Evolutionary conservation across 92 coral and sea anemone species (phyloP).

Genomic region (Zoanthus solanderi): DNA sequence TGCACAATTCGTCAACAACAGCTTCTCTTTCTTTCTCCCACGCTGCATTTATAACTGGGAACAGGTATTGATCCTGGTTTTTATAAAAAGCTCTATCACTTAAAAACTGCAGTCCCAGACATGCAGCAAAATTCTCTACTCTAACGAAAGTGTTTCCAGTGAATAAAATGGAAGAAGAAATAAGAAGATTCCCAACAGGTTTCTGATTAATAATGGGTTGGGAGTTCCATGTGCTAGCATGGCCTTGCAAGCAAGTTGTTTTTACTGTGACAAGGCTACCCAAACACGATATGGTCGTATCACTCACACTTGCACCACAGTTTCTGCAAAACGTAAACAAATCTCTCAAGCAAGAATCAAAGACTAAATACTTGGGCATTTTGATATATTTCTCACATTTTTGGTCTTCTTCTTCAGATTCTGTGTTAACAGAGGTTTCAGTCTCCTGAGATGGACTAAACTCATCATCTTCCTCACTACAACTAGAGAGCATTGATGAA

Average conservation of each 20-base stretch:
- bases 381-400: not conserved
- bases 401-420: slow-evolving; percentile 1
- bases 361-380: slow-evolving; percentile 18
- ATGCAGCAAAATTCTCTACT: slow-evolving; percentile 38
- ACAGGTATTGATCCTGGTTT: slow-evolving; percentile 45
- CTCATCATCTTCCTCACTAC: slow-evolving; percentile 13
- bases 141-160: not conserved
- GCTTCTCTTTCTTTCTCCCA: slow-evolving; percentile 32
- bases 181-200: slow-evolving; percentile 27
- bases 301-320: slow-evolving; percentile 23
- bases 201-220: slow-evolving; percentile 18
- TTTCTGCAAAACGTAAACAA: slow-evolving; percentile 11
- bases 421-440: not conserved
- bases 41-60: slow-evolving; percentile 21
- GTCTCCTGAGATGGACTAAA: slow-evolving; percentile 19
- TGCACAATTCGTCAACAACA: not conserved
- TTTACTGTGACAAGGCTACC: slow-evolving; percentile 37
- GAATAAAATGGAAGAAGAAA: slow-evolving; percentile 24
- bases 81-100: slow-evolving; percentile 35
- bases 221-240: slow-evolving; percentile 32
- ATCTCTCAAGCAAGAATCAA: slow-evolving; percentile 5
- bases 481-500: slow-evolving; percentile 2
- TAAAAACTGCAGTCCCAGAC: slow-evolving; percentile 40
- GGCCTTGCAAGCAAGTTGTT: slow-evolving; percentile 12
- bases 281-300: not conserved